Evolutionary conservation across 2,797 vertebrate species (phyloP).

Genomic region (Megalops cyprinoides): DNA sequence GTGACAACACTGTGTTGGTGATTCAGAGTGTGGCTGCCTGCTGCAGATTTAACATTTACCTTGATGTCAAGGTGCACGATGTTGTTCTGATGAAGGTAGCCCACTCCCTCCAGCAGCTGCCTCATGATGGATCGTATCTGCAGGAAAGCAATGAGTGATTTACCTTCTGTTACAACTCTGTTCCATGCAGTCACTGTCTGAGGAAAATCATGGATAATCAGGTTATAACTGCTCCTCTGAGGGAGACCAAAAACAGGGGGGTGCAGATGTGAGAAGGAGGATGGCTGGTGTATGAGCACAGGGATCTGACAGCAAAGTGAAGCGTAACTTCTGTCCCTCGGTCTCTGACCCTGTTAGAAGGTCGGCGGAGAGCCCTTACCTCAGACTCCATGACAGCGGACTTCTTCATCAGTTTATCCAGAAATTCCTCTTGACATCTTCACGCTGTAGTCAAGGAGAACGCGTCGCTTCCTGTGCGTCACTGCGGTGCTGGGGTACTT

Average conservation of each 20-base stretch:
- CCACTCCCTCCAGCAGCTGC: constrained; percentile 87
- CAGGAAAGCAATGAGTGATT: constrained; percentile 31
- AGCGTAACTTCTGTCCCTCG: not conserved
- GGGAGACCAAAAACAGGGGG: not conserved
- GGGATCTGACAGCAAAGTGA: not conserved
- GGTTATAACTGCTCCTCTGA: not conserved
- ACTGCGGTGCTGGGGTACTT: not conserved
- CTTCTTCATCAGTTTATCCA: constrained; percentile 89
- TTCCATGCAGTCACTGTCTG: not conserved
- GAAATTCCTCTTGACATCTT: constrained; percentile 92
- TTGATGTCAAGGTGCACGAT: constrained; percentile 81
- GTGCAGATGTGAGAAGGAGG: not conserved
- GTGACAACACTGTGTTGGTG: too few relatives aligned
- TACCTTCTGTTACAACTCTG: not conserved
- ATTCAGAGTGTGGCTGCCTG: not conserved
- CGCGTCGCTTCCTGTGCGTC: constrained; percentile 26
- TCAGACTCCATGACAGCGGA: constrained; percentile 86
- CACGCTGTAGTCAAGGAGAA: constrained; percentile 72
- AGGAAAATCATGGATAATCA: not conserved
- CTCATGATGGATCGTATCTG: constrained; percentile 86
- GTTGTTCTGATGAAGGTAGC: constrained; percentile 81
- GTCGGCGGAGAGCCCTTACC: constrained; percentile 71
- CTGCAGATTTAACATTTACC: constrained; percentile 54
- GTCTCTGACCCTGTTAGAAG: not conserved
- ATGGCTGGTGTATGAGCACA: not conserved